These are phyloP conservation scores for Limnephilus rhombicus DNA, from an alignment of 2,888 invertebrate genomes.

Conservation along the genomic window DNA sequence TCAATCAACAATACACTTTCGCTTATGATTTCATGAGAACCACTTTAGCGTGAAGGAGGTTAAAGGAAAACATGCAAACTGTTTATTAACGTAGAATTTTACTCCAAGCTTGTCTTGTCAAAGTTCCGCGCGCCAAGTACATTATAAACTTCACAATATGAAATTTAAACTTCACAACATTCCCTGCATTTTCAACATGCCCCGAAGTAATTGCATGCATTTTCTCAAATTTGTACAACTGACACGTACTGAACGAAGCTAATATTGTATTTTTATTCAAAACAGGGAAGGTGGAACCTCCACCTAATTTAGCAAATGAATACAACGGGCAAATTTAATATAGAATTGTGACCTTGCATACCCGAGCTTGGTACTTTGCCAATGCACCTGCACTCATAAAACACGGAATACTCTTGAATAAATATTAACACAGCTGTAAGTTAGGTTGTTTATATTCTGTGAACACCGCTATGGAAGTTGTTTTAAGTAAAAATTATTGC, in stretches of 20 bases:
- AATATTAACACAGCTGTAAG: not conserved
- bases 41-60: too few relatives aligned
- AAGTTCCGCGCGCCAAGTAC: not conserved
- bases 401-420: not conserved
- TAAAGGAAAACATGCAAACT: too few relatives aligned
- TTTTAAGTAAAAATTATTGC: not conserved
- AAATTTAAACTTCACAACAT: not conserved
- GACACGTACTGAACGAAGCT: not conserved
- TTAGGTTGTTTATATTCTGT: not conserved
- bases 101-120: not conserved
- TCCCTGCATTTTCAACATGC: not conserved
- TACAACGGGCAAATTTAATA: not conserved
- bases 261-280: not conserved
- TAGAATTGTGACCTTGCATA: not conserved
- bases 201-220: not conserved
- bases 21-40: too few relatives aligned
- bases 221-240: conserved; percentile 4
- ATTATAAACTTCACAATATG: conserved; percentile 1
- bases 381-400: not conserved
- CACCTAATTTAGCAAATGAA: not conserved
- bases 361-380: not conserved
- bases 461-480: not conserved
- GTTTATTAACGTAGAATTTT: not conserved
- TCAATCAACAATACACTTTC: too few relatives aligned
- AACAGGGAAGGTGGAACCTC: not conserved